Evolutionary conservation across 1,140 invertebrate genomes (phyloP).

Genomic region (Zaprionus lachaisei): DNA sequence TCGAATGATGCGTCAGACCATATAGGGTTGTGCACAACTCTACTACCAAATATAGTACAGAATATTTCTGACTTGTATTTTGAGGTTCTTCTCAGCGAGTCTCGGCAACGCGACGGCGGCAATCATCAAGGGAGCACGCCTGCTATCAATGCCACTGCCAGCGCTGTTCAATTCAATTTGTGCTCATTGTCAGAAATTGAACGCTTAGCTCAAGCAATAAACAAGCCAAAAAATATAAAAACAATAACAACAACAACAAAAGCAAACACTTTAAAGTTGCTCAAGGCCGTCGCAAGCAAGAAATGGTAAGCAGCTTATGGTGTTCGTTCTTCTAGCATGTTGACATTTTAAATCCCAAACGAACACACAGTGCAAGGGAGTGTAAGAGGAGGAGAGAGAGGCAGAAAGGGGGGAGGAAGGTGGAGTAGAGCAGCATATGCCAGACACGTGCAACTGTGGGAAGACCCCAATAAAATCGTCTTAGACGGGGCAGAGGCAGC

Average conservation of each 20-base stretch:
- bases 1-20: neutral
- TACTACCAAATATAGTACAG: neutral
- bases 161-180: conserved; percentile 33
- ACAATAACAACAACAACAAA: neutral
- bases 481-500: neutral
- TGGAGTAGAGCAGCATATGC: conserved; percentile 3
- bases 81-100: neutral
- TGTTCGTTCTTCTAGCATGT: conserved; percentile 25
- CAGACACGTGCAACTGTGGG: conserved; percentile 36
- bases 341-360: conserved; percentile 40
- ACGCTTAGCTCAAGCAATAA: conserved; percentile 39
- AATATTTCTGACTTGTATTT: neutral
- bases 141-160: conserved; percentile 24
- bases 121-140: conserved; percentile 31
- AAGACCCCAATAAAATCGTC: conserved; percentile 39
- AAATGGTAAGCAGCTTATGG: conserved; percentile 41
- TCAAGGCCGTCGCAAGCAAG: conserved; percentile 38
- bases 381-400: neutral
- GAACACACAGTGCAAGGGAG: neutral
- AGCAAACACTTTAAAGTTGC: conserved; percentile 8
- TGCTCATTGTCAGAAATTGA: conserved; percentile 45
- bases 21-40: neutral
- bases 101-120: conserved; percentile 17
- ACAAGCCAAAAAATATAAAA: conserved; percentile 31
- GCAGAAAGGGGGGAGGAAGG: too few species aligned